Evolutionary conservation across 2,113 vertebrate species (phyloP).

Genomic region (Tachuris rubrigastra): DNA sequence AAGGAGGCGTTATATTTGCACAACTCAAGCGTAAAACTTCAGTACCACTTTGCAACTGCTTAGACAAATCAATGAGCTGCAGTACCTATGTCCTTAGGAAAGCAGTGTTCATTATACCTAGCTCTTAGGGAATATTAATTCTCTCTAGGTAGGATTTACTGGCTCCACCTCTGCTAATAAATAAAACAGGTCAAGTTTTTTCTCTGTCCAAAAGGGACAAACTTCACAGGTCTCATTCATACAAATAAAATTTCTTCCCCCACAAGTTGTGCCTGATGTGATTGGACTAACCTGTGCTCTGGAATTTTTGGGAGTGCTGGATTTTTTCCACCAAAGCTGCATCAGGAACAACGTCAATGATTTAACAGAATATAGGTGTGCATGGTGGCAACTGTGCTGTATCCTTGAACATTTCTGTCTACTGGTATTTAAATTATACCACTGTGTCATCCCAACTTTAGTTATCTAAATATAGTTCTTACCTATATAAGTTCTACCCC

Average conservation of each 20-base stretch:
- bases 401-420: background rate
- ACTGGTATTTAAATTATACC: too few relatives aligned
- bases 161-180: background rate
- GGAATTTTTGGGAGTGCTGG: background rate
- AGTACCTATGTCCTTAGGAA: background rate
- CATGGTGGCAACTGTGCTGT: background rate
- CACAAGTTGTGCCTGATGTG: accelerated
- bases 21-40: background rate
- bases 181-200: background rate
- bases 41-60: background rate
- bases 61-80: background rate
- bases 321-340: background rate
- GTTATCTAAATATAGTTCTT: background rate
- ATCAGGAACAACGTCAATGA: background rate
- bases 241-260: background rate
- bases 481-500: background rate
- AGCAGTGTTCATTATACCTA: background rate
- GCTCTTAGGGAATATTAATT: background rate
- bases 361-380: background rate
- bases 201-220: background rate
- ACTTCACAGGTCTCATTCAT: background rate
- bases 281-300: too few relatives aligned
- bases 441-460: background rate
- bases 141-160: background rate
- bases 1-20: background rate